These are phyloP conservation scores for Melanotaenia pygmaea DNA, from an alignment of 2,797 vertebrate species.

Conservation along the genomic window DNA sequence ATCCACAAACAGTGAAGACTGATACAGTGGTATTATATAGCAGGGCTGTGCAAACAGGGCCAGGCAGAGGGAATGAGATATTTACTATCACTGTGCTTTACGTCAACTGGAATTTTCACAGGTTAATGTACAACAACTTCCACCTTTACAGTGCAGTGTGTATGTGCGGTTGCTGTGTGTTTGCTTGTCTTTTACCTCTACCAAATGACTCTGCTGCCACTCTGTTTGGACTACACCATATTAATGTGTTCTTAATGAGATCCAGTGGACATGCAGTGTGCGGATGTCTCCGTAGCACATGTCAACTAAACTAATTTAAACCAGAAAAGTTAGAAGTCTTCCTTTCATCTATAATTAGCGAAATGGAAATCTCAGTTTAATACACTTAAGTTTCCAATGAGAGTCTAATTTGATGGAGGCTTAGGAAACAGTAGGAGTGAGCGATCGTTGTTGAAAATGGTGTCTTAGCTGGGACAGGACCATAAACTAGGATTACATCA, in stretches of 20 bases:
- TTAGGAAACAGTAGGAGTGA: constrained; percentile 59
- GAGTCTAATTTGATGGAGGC: constrained; percentile 56
- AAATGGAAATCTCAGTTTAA: constrained; percentile 58
- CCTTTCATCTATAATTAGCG: constrained; percentile 60
- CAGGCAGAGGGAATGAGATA: constrained; percentile 12
- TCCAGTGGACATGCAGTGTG: constrained; percentile 40
- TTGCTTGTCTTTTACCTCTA: constrained; percentile 42
- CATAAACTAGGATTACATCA: constrained; percentile 76
- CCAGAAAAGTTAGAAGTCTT: constrained; percentile 33
- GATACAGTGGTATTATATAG: constrained; percentile 52
- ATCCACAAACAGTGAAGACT: constrained; percentile 47
- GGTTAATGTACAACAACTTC: constrained; percentile 21
- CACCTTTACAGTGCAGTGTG: constrained; percentile 4
- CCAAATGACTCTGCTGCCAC: constrained; percentile 34
- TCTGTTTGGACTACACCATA: constrained; percentile 54
- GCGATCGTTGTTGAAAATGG: constrained; percentile 49
- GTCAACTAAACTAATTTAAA: constrained; percentile 69
- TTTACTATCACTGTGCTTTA: constrained; percentile 25
- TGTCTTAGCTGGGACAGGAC: constrained; percentile 41
- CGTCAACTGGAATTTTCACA: constrained; percentile 30
- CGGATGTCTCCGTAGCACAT: constrained; percentile 43
- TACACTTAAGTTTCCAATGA: constrained; percentile 52
- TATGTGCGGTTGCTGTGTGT: constrained; percentile 38
- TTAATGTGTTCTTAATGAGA: constrained; percentile 58
- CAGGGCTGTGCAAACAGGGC: constrained; percentile 50